Base-by-base conservation (phyloP, 2,797 vertebrate genomes). In the Threskiornis aethiopicus region DNA sequence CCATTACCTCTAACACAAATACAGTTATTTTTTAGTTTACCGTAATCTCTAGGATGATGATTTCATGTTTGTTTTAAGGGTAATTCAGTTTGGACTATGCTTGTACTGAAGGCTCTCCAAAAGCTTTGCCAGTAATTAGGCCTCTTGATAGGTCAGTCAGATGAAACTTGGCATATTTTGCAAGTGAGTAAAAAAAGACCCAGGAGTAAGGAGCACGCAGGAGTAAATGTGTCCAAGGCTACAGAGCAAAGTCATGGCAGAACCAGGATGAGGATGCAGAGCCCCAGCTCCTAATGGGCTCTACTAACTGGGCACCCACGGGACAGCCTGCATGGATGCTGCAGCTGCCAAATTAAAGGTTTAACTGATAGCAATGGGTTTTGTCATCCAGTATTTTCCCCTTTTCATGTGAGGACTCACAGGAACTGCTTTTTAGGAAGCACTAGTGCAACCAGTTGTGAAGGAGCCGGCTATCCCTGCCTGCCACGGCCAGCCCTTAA, bases 271-370 rank as follows among this genome's bases (percentile, higher is more conserved):
- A 62, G 62, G 81, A 46, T 2, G 3, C 25, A 47, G 67, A 87
- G 54, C 55, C 46, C 61, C 11, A 4, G 17, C n/a, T 86, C 87
- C 62, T 81, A 19, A 76, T 35, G 69, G 57, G 61, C 42, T 84
- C 57, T 55, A 6, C 55, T 71, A 59, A 75, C 35, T 1, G 44
- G 58, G 37, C 13, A 55, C 57, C 69, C 26, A 0, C 7, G 57
- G 69, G 69, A 69, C 44, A 79, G 73, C 57, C 73, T 44, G 25
- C 25, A 17, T 26, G 81, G 83, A 6, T 0, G 2, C 89, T 85
- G 93, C 96, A 88, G 91, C 92, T 96, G 88, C 93, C 88, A 82
- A 77, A 65, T 76, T 75, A 84, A 94, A 86, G 46, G 20, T 33
- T 82, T 90, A 91, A 92, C 84, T 49, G 33, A 59, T 1, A 84